Base-by-base conservation (phyloP, 2,888 invertebrate genomes). In the Lumbricus terrestris region DNA sequence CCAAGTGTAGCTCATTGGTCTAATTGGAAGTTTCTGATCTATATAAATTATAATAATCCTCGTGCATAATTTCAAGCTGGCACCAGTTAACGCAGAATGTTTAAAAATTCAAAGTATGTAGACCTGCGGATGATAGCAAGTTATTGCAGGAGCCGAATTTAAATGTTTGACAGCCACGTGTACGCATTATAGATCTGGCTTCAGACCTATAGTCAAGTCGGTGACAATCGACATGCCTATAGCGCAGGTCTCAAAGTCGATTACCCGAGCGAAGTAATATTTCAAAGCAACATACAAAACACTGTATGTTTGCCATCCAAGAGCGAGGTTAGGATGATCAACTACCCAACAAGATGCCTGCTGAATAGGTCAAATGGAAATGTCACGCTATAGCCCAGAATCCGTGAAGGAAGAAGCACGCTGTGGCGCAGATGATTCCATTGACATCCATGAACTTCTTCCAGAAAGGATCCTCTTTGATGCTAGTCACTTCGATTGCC, bases 351-450 rank as follows among this genome's bases (percentile, higher is more conserved):
- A 69, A 69, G 69, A 13, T n/a, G 6, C n/a, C n/a, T n/a, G 69
- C 29, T 69, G 69, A 29, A 11, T n/a, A 69, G 69, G 69, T n/a
- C 69, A 69, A 69, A n/a, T 69, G 69, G 29, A 69, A 69, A 69
- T 29, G 69, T 69, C 69, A 37, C 85, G 35, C 90, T n/a, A n/a
- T 91, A 33, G 88, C 90, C 90, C 90, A 94, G 90, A 93, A 94
- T n/a, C 93, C 94, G 88, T 94, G 92, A 33, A 94, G 89, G 91
- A 94, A 94, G 23, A 93, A 93, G 0, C 93, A 93, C 0, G 92
- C 90, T 0, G 92, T 90, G 0, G 92, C 92, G 29, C 93, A 92
- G 23, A 92, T 85, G 11, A 93, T 38, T 13, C 94, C 94, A 40
- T 92, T 90, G 29, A 92, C 85, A 88, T 93, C 92, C 34, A 93